phyloP scores from a whole-genome alignment of 2,797 vertebrate species.

The Sternotherus odoratus region DNA sequence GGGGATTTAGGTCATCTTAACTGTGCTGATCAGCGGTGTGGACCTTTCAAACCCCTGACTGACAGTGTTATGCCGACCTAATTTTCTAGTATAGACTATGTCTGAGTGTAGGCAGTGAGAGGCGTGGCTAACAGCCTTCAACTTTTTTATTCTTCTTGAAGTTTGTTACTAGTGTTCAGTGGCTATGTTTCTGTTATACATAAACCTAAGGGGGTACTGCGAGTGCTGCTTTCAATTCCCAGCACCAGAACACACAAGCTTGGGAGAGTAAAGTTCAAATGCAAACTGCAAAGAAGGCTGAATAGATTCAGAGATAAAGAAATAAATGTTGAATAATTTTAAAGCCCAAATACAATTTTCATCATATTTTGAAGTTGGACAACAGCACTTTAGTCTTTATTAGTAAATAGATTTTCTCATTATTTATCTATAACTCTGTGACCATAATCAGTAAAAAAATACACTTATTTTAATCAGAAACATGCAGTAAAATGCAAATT shows the following conservation, averaged over 20 bases:
- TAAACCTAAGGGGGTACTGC: background rate
- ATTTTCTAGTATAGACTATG: background rate
- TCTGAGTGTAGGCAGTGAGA: background rate
- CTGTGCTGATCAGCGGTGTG: too few relatives aligned
- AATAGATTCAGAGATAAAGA: background rate
- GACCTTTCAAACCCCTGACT: background rate
- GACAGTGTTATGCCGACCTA: background rate
- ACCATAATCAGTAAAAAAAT: background rate
- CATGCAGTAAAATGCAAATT: background rate
- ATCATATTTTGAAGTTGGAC: background rate
- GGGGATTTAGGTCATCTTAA: background rate
- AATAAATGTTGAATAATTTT: background rate
- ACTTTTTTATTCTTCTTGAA: background rate
- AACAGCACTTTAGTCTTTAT: background rate
- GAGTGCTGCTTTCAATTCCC: background rate
- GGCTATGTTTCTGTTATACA: conserved; percentile 19
- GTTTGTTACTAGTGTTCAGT: background rate
- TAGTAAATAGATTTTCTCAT: background rate
- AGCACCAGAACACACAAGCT: background rate
- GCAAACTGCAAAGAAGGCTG: background rate
- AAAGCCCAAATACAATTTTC: background rate
- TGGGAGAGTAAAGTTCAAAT: background rate
- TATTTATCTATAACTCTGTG: background rate
- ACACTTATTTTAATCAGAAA: background rate
- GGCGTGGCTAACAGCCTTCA: background rate